Base-by-base conservation (phyloP, 2,888 invertebrate species). In the Galerucella pusilla region DNA sequence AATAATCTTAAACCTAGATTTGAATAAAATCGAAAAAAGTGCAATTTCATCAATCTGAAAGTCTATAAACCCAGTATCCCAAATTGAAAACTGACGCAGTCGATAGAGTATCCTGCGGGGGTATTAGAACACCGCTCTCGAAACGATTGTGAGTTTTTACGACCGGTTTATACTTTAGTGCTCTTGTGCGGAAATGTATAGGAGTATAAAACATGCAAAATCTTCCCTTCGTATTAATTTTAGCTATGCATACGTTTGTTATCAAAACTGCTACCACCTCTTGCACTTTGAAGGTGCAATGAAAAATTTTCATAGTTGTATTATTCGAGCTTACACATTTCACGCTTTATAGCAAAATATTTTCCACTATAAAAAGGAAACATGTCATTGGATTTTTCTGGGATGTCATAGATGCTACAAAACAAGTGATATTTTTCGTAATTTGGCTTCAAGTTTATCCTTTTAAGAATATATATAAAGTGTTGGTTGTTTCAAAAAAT, bases 151-250 rank as follows among this genome's bases (percentile, higher is more conserved):
- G 75, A 73, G 77, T 76, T 83, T 86, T 86, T 85, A 85, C 83
- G 81, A 83, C 85, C 82, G 84, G 84, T 86, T 86, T 85, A 85
- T 84, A 82, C 84, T 86, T 85, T 86, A 86, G 81, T 84, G 81
- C 83, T 82, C 80, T 81, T 83, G 81, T 82, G 83, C 81, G 82
- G 83, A 83, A 84, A 84, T 83, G 84, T 83, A 85, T 85, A 82
- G 83, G 83, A 81, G 84, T 83, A 84, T 85, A 84, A 84, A 85
- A 85, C 81, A 65, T 82, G 83, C 80, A 81, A 83, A 86, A 85
- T 84, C 82, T 82, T 84, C 82, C 79, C 83, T 85, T 84, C 85
- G 84, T 85, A 85, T 85, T 85, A 85, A 85, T 86, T 84, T 84
- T 84, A 83, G 79, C 79, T 79, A 73, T 81, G 83, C 84, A 83